These are phyloP conservation scores for Hydroisotoma schaefferi DNA, from an alignment of 2,888 invertebrate species.

Conservation along the genomic window DNA sequence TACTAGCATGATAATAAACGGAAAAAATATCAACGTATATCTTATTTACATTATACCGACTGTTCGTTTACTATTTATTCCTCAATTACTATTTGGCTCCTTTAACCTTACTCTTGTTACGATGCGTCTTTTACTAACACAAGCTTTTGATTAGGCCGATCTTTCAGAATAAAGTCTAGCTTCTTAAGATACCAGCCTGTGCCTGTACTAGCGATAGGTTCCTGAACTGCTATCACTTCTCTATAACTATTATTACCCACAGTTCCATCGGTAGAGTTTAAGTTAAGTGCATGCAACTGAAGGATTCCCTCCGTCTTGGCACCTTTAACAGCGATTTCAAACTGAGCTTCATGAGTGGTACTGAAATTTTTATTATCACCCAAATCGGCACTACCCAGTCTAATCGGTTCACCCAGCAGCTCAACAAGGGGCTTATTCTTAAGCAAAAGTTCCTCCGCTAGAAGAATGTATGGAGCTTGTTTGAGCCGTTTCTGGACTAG, in stretches of 20 bases:
- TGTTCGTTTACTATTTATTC: no score
- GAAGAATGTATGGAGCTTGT: conserved; percentile 61
- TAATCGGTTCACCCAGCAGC: conserved; percentile 71
- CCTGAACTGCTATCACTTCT: conserved; percentile 18
- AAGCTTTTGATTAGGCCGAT: conserved; percentile 26
- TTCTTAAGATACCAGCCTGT: conserved; percentile 21
- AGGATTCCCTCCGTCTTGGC: conserved; percentile 63
- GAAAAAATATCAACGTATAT: no score
- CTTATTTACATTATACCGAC: no score
- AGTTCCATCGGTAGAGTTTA: not conserved
- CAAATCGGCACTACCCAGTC: conserved; percentile 62
- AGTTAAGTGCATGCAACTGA: not conserved
- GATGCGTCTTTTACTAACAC: conserved; percentile 8
- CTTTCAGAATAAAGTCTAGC: conserved; percentile 22
- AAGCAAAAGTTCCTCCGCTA: conserved; percentile 61
- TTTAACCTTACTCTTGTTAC: no score
- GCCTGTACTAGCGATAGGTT: not conserved
- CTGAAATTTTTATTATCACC: conserved; percentile 54
- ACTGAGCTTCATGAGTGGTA: conserved; percentile 59
- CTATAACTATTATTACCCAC: not conserved
- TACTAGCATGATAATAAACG: no score
- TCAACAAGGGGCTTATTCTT: conserved; percentile 61
- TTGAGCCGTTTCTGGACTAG: conserved; percentile 60
- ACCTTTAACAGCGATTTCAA: conserved; percentile 65
- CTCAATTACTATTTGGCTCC: no score